Percentiles rank a stretch among this genome's conserved stretches.
Conservation (phyloP, 2,888 invertebrate species). For the Zonitis immaculata region DNA sequence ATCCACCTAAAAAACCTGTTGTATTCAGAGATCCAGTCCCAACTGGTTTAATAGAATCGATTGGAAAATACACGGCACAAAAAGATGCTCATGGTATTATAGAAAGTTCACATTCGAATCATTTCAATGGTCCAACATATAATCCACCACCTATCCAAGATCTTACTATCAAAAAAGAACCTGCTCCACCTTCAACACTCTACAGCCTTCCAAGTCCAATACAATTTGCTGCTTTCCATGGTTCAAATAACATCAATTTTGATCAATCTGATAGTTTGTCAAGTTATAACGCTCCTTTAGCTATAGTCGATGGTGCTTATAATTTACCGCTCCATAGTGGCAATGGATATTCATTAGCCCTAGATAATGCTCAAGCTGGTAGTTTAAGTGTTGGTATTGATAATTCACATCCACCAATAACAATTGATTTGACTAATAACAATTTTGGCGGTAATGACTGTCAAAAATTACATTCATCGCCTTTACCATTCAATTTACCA, state of each 20-base stretch:
- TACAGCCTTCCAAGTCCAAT: constrained; percentile 53
- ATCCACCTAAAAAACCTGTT: constrained; percentile 58
- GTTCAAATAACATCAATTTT: constrained; percentile 18
- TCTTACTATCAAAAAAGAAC: constrained; percentile 41
- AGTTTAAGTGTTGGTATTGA: constrained; percentile 31
- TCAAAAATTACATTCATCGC: constrained; percentile 39
- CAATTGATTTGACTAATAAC: constrained; percentile 32
- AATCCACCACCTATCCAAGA: constrained; percentile 62
- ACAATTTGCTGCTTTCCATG: constrained; percentile 52
- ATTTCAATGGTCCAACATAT: constrained; percentile 49
- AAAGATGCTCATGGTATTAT: constrained; percentile 58
- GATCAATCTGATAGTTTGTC: constrained; percentile 43
- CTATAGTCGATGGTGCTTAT: constrained; percentile 53
- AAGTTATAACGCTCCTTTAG: constrained; percentile 53
- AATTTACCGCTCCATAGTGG: constrained; percentile 43
- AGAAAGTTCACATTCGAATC: constrained; percentile 48
- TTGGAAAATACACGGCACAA: constrained; percentile 59
- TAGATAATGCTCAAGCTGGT: constrained; percentile 12
- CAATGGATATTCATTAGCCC: constrained; percentile 6
- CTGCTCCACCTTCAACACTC: constrained; percentile 52
- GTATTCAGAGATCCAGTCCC: constrained; percentile 73
- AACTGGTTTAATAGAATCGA: constrained; percentile 61
- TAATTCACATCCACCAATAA: constrained; percentile 32
- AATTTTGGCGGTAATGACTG: constrained; percentile 2
- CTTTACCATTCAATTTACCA: constrained; percentile 46